Evolutionary conservation across 2,888 invertebrate genomes (phyloP).

Genomic region (Cantharis nigra): DNA sequence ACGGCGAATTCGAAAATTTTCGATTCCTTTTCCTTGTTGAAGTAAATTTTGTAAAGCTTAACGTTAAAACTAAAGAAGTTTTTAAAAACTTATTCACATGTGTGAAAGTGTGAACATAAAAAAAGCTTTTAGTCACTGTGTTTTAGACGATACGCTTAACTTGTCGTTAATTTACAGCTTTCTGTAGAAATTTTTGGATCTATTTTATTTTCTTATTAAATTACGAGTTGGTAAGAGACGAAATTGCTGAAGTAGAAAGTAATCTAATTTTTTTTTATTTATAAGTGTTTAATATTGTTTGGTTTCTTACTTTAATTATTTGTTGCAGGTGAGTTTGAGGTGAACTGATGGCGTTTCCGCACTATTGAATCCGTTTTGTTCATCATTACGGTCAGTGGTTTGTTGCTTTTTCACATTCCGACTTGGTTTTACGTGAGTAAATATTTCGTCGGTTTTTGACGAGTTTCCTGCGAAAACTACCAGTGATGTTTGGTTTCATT

Average conservation of each 20-base stretch:
- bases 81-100: not conserved
- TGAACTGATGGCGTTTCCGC: slow-evolving; percentile 20
- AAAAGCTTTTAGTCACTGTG: not conserved
- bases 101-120: not conserved
- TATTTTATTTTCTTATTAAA: not conserved
- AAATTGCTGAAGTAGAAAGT: not conserved
- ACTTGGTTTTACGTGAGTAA: slow-evolving; percentile 1
- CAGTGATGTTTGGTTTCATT: slow-evolving; percentile 3
- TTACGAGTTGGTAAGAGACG: not conserved
- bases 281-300: not conserved
- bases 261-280: not conserved
- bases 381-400: slow-evolving; percentile 30
- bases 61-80: not conserved
- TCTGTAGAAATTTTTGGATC: not conserved
- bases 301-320: slow-evolving; percentile 3
- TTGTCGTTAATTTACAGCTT: not conserved
- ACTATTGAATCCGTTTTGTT: slow-evolving; percentile 12
- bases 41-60: not conserved
- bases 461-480: not conserved
- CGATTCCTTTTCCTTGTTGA: not conserved
- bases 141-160: not conserved
- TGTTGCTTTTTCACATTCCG: slow-evolving; percentile 26
- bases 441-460: not conserved
- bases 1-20: not conserved
- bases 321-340: slow-evolving; percentile 23